These are phyloP conservation scores for Callitettix versicolor DNA, from an alignment of 1,140 invertebrate species.

Conservation along the genomic window DNA sequence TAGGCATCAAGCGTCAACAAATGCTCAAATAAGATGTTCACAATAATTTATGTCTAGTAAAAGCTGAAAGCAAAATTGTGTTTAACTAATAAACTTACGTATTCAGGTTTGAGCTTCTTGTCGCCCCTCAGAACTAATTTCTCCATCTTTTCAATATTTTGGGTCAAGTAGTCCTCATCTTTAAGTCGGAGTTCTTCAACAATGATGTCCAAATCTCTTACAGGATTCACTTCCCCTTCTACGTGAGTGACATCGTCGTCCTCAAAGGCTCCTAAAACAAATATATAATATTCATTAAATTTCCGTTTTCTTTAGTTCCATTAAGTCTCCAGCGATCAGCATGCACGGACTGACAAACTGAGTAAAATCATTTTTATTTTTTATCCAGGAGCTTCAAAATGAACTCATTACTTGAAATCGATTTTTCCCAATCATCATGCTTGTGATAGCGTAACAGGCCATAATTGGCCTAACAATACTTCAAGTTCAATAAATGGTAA, in stretches of 20 bases:
- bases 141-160: slow-evolving; percentile 78
- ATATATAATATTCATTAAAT: slow-evolving; percentile 14
- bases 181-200: slow-evolving; percentile 90
- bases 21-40: too few relatives aligned
- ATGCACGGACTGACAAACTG: too few relatives aligned
- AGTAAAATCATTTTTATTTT: too few relatives aligned
- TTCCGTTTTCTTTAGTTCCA: background rate
- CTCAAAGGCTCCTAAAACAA: slow-evolving; percentile 97
- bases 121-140: slow-evolving; percentile 81
- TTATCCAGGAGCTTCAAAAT: background rate
- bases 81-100: slow-evolving; percentile 56
- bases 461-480: too few relatives aligned
- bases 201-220: slow-evolving; percentile 94
- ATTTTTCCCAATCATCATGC: too few relatives aligned
- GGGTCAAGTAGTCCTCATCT: slow-evolving; percentile 77
- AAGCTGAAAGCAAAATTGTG: too few relatives aligned
- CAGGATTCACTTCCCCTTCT: slow-evolving; percentile 95
- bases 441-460: too few relatives aligned
- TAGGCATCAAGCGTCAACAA: too few relatives aligned
- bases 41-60: too few relatives aligned
- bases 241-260: slow-evolving; percentile 97
- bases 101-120: slow-evolving; percentile 93
- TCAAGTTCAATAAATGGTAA: too few relatives aligned
- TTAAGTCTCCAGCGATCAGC: background rate
- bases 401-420: too few relatives aligned